Conservation (phyloP, 64 coral and sea anemone species). For the Stylophora pistillata region DNA sequence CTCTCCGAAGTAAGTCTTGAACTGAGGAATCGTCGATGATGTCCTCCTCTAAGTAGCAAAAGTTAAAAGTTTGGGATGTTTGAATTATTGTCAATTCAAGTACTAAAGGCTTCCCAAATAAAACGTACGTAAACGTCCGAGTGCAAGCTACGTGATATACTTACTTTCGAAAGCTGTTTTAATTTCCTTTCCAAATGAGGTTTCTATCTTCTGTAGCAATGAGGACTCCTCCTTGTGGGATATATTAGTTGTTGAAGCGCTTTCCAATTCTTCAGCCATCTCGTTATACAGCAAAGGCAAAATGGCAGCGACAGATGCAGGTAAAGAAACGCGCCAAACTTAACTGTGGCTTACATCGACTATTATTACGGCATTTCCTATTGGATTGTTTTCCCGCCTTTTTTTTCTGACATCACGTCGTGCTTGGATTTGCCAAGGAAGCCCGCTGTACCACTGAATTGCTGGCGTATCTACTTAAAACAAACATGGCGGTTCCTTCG, state of each 20-base stretch:
- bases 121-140: background rate
- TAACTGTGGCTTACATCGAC: conserved; percentile 14
- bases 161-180: conserved; percentile 31
- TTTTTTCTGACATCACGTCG: background rate
- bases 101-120: background rate
- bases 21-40: conserved; percentile 28
- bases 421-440: conserved; percentile 29
- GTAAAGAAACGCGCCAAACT: background rate
- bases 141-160: background rate
- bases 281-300: background rate
- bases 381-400: conserved; percentile 44
- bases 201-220: conserved; percentile 7
- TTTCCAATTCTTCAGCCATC: conserved; percentile 18
- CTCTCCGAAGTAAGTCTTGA: conserved; percentile 28
- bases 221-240: conserved; percentile 10
- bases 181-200: conserved; percentile 10
- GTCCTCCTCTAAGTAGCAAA: conserved; percentile 49
- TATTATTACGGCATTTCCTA: conserved; percentile 41
- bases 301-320: background rate
- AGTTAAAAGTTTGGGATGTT: background rate
- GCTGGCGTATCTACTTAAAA: conserved; percentile 23
- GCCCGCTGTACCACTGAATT: conserved; percentile 26
- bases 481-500: no score
- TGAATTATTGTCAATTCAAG: background rate
- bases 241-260: no score